A percentile compares a stretch with the other conserved stretches of the same genome.
phyloP scores from a whole-genome alignment of 2,113 vertebrate genomes.

The Bos taurus region ARS-UCD2.0 NC_037355.1:5638001-5638500 shows the following conservation, averaged over 20 bases:
- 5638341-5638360: not conserved
- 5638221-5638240: not conserved
- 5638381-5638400: not conserved
- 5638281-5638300: too few relatives aligned
- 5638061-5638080: not conserved
- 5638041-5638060: not conserved
- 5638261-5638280: not conserved
- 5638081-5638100: not conserved
- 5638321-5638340: not conserved
- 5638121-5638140: not conserved
- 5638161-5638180: not conserved
- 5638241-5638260: not conserved
- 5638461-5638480: not conserved
- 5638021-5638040: not conserved
- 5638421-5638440: not conserved
- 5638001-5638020: not conserved
- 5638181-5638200: not conserved
- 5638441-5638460: not conserved
- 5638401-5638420: not conserved
- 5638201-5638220: too few relatives aligned
- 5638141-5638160: not conserved
- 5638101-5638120: not conserved
- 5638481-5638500: not conserved
- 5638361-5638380: not conserved
- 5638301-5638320: not conserved